Evolutionary conservation across 1,140 invertebrate species (phyloP).

Genomic region (Trissolcus basalis): DNA sequence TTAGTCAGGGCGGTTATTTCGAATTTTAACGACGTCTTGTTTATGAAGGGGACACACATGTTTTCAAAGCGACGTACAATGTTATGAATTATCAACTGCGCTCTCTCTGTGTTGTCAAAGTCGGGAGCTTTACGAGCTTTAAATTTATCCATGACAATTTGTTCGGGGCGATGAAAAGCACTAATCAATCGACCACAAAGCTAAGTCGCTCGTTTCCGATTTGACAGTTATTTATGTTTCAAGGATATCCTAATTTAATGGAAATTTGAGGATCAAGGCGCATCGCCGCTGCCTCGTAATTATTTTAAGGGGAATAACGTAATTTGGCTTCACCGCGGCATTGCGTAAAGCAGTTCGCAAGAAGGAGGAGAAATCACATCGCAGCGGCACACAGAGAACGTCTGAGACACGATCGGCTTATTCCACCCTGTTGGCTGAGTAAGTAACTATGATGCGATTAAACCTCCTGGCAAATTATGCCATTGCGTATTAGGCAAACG

Average conservation of each 20-base stretch:
- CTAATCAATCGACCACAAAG: slow-evolving; percentile 16
- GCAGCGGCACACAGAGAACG: slow-evolving; percentile 53
- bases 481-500: slow-evolving; percentile 68
- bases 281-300: slow-evolving; percentile 40
- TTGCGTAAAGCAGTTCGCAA: slow-evolving; percentile 28
- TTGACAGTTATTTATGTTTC: slow-evolving; percentile 47
- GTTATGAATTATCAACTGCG: slow-evolving; percentile 22
- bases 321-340: slow-evolving; percentile 58
- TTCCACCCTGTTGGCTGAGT: slow-evolving; percentile 69
- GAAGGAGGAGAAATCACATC: slow-evolving; percentile 48
- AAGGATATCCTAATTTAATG: slow-evolving; percentile 49
- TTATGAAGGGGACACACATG: slow-evolving; percentile 60
- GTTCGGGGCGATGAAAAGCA: slow-evolving; percentile 13
- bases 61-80: slow-evolving; percentile 40
- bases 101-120: slow-evolving; percentile 33
- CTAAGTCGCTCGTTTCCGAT: slow-evolving; percentile 16
- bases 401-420: slow-evolving; percentile 74
- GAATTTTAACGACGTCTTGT: slow-evolving; percentile 71
- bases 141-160: slow-evolving; percentile 33
- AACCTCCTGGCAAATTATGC: slow-evolving; percentile 70
- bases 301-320: slow-evolving; percentile 52
- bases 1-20: slow-evolving; percentile 66
- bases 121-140: slow-evolving; percentile 17
- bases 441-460: slow-evolving; percentile 75
- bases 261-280: slow-evolving; percentile 40